A percentile compares a stretch with the other conserved stretches of the same genome.
Conservation (phyloP, 2,888 invertebrate genomes). For the Autographa pulchrina region DNA sequence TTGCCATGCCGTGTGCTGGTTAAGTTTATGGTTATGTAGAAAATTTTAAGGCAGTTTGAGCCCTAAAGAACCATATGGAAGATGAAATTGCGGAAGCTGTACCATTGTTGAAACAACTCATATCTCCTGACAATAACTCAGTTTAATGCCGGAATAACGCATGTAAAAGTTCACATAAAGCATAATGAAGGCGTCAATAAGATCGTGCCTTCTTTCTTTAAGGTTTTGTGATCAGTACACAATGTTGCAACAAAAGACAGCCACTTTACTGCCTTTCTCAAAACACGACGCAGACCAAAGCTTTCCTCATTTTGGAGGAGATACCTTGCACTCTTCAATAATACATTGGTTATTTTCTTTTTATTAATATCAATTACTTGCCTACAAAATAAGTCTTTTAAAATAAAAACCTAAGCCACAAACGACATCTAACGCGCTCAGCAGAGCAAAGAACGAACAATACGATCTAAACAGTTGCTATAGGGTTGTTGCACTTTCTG, state of each 20-base stretch:
- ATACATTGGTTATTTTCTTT: background rate
- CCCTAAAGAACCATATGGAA: background rate
- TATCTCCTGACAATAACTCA: background rate
- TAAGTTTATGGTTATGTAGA: background rate
- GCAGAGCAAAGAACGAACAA: slow-evolving; percentile 50
- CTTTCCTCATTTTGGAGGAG: no score
- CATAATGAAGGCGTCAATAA: background rate
- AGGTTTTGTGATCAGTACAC: background rate
- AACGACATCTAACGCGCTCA: slow-evolving; percentile 48
- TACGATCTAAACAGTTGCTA: slow-evolving; percentile 46
- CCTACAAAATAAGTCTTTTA: background rate
- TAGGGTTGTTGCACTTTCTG: slow-evolving; percentile 63
- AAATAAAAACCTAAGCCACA: slow-evolving; percentile 10
- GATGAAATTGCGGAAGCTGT: background rate
- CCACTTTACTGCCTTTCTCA: background rate
- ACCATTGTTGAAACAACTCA: background rate
- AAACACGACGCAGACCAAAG: background rate
- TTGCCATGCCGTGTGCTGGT: background rate
- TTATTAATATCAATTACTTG: background rate
- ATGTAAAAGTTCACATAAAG: background rate
- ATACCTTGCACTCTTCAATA: no score
- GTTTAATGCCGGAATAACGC: background rate
- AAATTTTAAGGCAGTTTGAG: background rate
- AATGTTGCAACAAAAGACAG: background rate
- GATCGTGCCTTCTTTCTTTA: background rate